These are phyloP conservation scores for Drosophila tropicalis DNA, from an alignment of 1,140 invertebrate genomes.

Conservation along the genomic window DNA sequence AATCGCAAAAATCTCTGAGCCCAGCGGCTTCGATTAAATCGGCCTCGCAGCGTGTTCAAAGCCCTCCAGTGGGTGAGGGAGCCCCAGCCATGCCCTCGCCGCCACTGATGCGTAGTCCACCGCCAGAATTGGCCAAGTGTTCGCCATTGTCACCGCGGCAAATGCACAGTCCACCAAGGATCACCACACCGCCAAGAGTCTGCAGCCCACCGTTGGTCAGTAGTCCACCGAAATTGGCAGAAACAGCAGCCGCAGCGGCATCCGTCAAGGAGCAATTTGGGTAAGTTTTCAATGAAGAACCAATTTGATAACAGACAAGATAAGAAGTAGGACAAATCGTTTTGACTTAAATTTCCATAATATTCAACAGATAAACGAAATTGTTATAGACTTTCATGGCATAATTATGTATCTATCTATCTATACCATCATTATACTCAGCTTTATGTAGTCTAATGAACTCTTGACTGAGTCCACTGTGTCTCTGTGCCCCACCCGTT, in stretches of 20 bases:
- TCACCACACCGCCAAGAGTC: slow-evolving; percentile 75
- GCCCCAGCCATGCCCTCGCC: slow-evolving; percentile 78
- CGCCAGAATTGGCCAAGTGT: slow-evolving; percentile 48
- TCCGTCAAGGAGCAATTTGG: slow-evolving; percentile 35
- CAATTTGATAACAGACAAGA: too few species aligned
- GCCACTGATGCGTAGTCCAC: slow-evolving; percentile 71
- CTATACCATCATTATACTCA: slow-evolving; percentile 2
- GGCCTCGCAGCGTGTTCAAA: slow-evolving; percentile 62
- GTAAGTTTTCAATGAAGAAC: slow-evolving; percentile 26
- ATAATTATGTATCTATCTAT: slow-evolving; percentile 2
- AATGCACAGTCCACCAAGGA: slow-evolving; percentile 79
- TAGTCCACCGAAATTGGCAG: slow-evolving; percentile 73
- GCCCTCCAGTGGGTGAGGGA: slow-evolving; percentile 66
- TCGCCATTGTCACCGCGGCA: slow-evolving; percentile 46
- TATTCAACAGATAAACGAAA: neutral
- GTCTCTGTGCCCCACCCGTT: neutral
- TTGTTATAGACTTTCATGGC: neutral
- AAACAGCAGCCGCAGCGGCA: slow-evolving; percentile 51
- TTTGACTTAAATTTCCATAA: neutral
- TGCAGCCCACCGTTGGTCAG: slow-evolving; percentile 76
- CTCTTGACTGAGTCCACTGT: neutral
- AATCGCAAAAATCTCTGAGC: slow-evolving; percentile 22
- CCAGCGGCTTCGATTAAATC: slow-evolving; percentile 68
- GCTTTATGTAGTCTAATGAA: slow-evolving; percentile 7
- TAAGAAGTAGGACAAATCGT: too few species aligned